Evolutionary conservation across 2,113 vertebrate species (phyloP).

Genomic region (Calypte anna): DNA sequence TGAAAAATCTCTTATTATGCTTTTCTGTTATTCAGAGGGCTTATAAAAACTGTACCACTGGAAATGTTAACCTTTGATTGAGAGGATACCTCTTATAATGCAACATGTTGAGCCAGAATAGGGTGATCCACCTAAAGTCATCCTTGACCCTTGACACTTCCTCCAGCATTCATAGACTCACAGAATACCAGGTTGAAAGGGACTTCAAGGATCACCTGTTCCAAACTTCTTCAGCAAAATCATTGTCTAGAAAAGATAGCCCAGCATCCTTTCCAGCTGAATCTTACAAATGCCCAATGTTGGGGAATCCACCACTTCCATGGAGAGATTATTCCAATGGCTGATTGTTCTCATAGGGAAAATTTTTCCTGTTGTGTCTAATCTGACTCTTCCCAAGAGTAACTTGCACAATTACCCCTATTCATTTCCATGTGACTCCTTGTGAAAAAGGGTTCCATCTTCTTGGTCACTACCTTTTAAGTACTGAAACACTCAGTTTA

Average conservation of each 20-base stretch:
- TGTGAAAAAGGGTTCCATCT: too few relatives aligned
- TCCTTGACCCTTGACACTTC: neutral
- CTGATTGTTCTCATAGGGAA: too few relatives aligned
- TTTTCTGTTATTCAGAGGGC: neutral
- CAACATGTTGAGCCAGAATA: neutral
- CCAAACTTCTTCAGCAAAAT: neutral
- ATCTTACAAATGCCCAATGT: too few relatives aligned
- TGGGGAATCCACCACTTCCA: too few relatives aligned
- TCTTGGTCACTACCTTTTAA: too few relatives aligned
- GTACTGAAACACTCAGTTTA: neutral
- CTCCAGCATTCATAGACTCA: neutral
- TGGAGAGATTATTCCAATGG: too few relatives aligned
- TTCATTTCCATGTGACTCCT: too few relatives aligned
- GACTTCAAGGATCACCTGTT: too few relatives aligned
- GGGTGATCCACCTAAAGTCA: neutral
- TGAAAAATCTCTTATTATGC: neutral
- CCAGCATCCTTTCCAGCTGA: neutral
- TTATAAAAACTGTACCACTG: neutral
- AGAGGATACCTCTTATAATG: neutral
- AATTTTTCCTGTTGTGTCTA: too few relatives aligned
- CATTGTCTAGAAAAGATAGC: rapidly evolving
- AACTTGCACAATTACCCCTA: too few relatives aligned
- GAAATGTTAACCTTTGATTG: neutral
- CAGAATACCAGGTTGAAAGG: neutral
- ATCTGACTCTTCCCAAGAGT: too few relatives aligned